A percentile compares a stretch with the other conserved stretches of the same genome.
phyloP scores from a whole-genome alignment of 2,797 vertebrate species.

The Diglossa cyanea region DNA sequence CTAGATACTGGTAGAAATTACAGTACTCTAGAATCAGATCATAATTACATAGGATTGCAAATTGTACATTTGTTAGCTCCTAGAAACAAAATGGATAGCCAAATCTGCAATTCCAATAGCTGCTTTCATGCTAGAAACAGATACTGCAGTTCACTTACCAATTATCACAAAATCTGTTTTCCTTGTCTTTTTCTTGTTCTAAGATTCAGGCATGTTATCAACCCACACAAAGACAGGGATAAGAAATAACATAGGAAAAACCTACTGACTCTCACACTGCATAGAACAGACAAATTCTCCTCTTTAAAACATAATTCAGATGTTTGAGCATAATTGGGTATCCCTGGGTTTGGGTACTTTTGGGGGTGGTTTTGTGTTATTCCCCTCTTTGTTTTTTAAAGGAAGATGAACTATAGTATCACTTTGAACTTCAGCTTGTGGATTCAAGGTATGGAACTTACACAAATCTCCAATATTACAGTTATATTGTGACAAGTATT shows the following conservation, averaged over 20 bases:
- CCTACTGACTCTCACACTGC: background rate
- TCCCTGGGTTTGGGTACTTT: background rate
- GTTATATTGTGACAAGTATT: background rate
- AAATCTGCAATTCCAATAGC: conserved; percentile 39
- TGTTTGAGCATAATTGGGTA: background rate
- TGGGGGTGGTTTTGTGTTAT: background rate
- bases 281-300: background rate
- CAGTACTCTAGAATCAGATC: background rate
- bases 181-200: background rate
- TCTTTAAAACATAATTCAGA: background rate
- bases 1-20: background rate
- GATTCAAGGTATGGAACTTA: background rate
- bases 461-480: background rate
- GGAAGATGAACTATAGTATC: background rate
- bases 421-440: background rate
- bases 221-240: background rate
- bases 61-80: conserved; percentile 1
- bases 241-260: background rate
- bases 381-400: background rate
- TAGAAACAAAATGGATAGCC: conserved; percentile 15
- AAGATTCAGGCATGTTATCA: background rate
- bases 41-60: conserved; percentile 34
- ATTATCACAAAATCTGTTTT: background rate
- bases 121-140: conserved; percentile 6
- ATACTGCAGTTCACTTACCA: background rate